phyloP scores from a whole-genome alignment of 2,113 vertebrate species.

The Nanorana parkeri region DNA sequence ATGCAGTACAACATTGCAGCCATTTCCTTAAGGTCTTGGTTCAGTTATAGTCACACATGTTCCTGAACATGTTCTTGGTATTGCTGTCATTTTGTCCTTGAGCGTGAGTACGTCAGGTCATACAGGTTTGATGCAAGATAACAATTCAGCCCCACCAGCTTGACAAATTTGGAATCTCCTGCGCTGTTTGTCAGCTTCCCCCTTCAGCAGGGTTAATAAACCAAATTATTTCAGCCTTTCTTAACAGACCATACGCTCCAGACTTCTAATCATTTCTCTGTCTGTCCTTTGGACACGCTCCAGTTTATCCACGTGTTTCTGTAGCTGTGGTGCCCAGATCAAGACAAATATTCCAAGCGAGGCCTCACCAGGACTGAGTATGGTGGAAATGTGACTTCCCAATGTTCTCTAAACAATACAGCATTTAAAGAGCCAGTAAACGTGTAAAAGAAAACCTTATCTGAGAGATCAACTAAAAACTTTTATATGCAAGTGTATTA shows the following conservation, averaged over 20 bases:
- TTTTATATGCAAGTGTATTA: not conserved
- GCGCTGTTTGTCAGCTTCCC: not conserved
- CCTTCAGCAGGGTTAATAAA: conserved; percentile 44
- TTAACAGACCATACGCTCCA: conserved; percentile 52
- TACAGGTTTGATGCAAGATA: not conserved
- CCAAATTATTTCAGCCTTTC: conserved; percentile 53
- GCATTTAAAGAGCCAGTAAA: not conserved
- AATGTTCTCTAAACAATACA: not conserved
- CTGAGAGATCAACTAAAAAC: no score
- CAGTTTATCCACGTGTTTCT: conserved; percentile 44
- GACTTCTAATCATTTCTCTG: conserved; percentile 52
- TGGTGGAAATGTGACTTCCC: conserved; percentile 30
- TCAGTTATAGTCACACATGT: no score
- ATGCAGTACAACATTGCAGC: no score
- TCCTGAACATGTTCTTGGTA: no score
- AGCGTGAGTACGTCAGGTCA: not conserved
- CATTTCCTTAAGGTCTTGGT: no score
- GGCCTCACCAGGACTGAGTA: conserved; percentile 14
- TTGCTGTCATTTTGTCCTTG: not conserved
- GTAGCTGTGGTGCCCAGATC: conserved; percentile 25
- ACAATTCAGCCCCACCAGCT: not conserved
- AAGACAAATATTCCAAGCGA: conserved; percentile 23
- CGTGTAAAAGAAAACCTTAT: no score
- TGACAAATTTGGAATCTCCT: conserved; percentile 39
- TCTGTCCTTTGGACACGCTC: conserved; percentile 49